Evolutionary conservation across 1,140 invertebrate species (phyloP).

Genomic region (Fopius arisanus): DNA sequence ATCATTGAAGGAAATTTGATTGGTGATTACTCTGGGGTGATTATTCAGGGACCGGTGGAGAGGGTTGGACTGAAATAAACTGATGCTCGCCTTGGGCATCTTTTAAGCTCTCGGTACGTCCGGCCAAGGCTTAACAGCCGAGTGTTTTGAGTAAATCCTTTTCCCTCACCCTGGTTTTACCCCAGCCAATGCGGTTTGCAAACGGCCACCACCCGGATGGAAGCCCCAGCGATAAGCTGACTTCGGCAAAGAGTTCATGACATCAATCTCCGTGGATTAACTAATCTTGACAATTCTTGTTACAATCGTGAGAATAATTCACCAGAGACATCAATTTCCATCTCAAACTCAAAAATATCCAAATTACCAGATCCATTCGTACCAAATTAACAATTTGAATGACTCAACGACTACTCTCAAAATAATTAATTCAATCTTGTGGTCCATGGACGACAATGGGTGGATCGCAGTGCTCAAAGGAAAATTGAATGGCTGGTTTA

Average conservation of each 20-base stretch:
- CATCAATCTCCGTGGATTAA: not conserved
- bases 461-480: not conserved
- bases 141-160: conserved; percentile 45
- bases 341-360: too few relatives aligned
- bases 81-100: not conserved
- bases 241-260: conserved; percentile 27
- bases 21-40: not conserved
- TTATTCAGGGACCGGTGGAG: not conserved
- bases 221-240: conserved; percentile 40
- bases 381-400: too few relatives aligned
- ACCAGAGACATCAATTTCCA: too few relatives aligned
- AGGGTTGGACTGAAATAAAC: not conserved
- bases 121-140: conserved; percentile 36
- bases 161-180: not conserved
- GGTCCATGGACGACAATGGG: too few relatives aligned
- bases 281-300: not conserved
- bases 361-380: too few relatives aligned
- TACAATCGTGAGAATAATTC: too few relatives aligned
- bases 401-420: too few relatives aligned
- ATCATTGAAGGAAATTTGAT: not conserved
- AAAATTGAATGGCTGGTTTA: not conserved
- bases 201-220: conserved; percentile 6
- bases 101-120: conserved; percentile 37
- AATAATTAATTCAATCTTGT: too few relatives aligned
- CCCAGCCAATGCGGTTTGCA: conserved; percentile 18